phyloP scores from a whole-genome alignment of 2,888 invertebrate species.

The Coleophora deauratella region DNA sequence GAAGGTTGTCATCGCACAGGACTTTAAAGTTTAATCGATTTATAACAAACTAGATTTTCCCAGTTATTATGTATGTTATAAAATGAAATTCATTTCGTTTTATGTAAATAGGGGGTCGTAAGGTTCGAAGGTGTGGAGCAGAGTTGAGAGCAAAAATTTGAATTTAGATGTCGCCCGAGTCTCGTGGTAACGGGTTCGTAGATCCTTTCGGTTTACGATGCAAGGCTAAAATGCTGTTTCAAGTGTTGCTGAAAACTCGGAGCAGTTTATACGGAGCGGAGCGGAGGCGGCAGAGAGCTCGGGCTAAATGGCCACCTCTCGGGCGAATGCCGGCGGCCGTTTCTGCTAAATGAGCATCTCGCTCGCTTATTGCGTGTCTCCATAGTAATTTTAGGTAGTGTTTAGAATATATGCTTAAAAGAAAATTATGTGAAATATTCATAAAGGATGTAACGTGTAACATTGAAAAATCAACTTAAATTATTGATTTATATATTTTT shows the following conservation, averaged over 20 bases:
- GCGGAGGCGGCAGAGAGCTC: conserved; percentile 48
- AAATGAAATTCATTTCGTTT: conserved; percentile 56
- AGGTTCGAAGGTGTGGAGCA: conserved; percentile 24
- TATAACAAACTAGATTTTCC: too few relatives aligned
- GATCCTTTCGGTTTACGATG: conserved; percentile 62
- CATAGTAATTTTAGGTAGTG: conserved; percentile 14
- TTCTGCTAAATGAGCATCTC: conserved; percentile 48
- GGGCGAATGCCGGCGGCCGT: conserved; percentile 54
- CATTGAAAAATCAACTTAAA: too few relatives aligned
- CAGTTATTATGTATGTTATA: conserved; percentile 32
- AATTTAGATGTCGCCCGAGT: conserved; percentile 61
- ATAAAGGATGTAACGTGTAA: too few relatives aligned
- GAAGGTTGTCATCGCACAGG: conserved; percentile 1
- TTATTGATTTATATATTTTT: too few relatives aligned
- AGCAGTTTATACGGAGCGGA: conserved; percentile 60
- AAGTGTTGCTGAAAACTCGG: conserved; percentile 54
- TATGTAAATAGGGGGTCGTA: conserved; percentile 52
- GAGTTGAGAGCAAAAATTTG: conserved; percentile 57
- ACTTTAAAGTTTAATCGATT: background rate
- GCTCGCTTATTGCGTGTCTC: conserved; percentile 33
- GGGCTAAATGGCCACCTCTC: conserved; percentile 64
- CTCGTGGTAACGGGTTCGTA: conserved; percentile 46
- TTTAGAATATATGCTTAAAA: too few relatives aligned
- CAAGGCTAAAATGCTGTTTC: conserved; percentile 60
- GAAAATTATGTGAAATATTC: too few relatives aligned